A percentile compares a stretch with the other conserved stretches of the same genome.
These are phyloP conservation scores for Picus viridis DNA, from an alignment of 2,797 vertebrate genomes.

Conservation along the genomic window DNA sequence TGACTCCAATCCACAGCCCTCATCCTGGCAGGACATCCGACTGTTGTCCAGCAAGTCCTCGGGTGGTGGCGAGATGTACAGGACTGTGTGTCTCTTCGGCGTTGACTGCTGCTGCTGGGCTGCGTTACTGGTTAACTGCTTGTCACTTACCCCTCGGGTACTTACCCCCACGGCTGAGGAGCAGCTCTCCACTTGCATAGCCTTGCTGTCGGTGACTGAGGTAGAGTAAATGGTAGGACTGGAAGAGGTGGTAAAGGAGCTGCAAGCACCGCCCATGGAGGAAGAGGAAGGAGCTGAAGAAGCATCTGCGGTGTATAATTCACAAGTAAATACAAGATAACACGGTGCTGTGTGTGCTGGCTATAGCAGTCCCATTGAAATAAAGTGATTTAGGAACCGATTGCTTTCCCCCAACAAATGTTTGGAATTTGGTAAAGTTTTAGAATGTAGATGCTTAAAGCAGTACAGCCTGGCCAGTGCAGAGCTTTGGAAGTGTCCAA, in stretches of 20 bases:
- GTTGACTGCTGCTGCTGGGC: slow-evolving; percentile 89
- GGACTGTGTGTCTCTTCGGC: slow-evolving; percentile 92
- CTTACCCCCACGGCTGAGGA: slow-evolving; percentile 90
- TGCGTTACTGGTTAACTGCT: slow-evolving; percentile 82
- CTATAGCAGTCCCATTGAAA: slow-evolving; percentile 93
- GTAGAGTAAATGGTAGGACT: slow-evolving; percentile 92
- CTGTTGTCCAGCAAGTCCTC: slow-evolving; percentile 98
- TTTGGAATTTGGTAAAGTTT: slow-evolving; percentile 82
- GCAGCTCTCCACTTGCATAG: slow-evolving; percentile 87
- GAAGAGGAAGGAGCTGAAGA: slow-evolving; percentile 94
- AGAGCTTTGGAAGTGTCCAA: slow-evolving; percentile 72
- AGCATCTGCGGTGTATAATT: slow-evolving; percentile 99
- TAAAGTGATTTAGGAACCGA: slow-evolving; percentile 79
- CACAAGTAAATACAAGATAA: slow-evolving; percentile 89
- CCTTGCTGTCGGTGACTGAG: slow-evolving; percentile 90
- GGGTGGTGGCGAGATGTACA: slow-evolving; percentile 98
- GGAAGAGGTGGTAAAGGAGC: slow-evolving; percentile 97
- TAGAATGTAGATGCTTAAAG: slow-evolving; percentile 75
- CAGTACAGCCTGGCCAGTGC: slow-evolving; percentile 65
- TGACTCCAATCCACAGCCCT: slow-evolving; percentile 88
- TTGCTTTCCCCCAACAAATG: slow-evolving; percentile 78
- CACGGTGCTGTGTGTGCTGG: slow-evolving; percentile 82
- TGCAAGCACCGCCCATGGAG: slow-evolving; percentile 98
- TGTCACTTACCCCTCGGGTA: slow-evolving; percentile 84
- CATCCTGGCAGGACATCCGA: slow-evolving; percentile 96